phyloP scores from a whole-genome alignment of 2,113 vertebrate genomes.

The Camarhynchus parvulus region DNA sequence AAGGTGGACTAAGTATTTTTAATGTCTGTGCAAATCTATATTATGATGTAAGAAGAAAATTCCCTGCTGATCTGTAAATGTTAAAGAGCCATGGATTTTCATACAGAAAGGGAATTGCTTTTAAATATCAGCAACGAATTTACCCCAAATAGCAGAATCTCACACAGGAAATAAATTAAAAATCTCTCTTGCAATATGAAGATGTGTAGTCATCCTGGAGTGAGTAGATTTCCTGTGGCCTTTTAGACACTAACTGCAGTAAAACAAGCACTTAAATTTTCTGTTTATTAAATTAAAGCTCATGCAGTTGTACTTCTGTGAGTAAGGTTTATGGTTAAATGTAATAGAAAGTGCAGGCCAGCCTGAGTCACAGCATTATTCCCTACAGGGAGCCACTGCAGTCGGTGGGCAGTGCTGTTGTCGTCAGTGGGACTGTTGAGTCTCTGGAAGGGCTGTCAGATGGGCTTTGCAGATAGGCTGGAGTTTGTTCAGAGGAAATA shows the following conservation, averaged over 20 bases:
- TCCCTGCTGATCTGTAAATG: background rate
- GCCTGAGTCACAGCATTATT: background rate
- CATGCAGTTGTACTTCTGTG: background rate
- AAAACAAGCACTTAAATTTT: background rate
- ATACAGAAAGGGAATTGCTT: background rate
- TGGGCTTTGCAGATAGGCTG: background rate
- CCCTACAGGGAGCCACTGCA: background rate
- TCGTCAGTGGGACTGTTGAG: background rate
- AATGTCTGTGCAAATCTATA: background rate
- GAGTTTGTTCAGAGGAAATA: background rate
- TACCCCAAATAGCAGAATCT: background rate
- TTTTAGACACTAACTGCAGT: background rate
- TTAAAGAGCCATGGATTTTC: background rate
- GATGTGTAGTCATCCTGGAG: background rate
- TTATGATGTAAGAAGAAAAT: background rate
- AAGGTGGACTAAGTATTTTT: background rate
- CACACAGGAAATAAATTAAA: background rate
- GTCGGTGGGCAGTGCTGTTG: background rate
- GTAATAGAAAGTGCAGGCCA: background rate
- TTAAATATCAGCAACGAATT: background rate
- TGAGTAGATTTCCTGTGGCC: background rate
- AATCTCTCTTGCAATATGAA: background rate
- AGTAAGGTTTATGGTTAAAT: conserved; percentile 21
- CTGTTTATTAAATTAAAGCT: background rate
- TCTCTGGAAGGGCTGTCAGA: background rate